These are phyloP conservation scores for Benthosema pterotum DNA, from an alignment of 2,797 vertebrate species.

Conservation along the genomic window DNA sequence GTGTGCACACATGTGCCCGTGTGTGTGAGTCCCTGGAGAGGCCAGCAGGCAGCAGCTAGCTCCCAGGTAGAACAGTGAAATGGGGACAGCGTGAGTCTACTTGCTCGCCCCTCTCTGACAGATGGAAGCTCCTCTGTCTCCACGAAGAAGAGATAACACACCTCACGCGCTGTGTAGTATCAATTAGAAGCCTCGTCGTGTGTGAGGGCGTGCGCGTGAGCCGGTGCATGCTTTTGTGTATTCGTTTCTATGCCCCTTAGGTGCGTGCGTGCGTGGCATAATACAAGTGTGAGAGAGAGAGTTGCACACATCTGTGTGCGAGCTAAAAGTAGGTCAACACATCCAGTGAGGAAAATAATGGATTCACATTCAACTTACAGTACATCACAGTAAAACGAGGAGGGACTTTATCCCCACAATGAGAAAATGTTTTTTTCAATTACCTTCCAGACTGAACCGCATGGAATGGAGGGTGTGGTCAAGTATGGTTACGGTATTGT, in stretches of 20 bases:
- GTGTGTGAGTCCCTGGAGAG: slow-evolving; percentile 56
- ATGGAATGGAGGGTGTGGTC: background rate
- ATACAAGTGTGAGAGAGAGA: background rate
- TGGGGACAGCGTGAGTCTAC: slow-evolving; percentile 56
- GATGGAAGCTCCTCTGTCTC: slow-evolving; percentile 55
- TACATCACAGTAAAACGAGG: slow-evolving; percentile 61
- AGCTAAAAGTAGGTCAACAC: slow-evolving; percentile 75
- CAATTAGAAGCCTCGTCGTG: slow-evolving; percentile 26
- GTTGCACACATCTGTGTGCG: background rate
- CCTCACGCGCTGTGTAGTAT: slow-evolving; percentile 40
- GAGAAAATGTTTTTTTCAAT: slow-evolving; percentile 62
- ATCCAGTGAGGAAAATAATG: slow-evolving; percentile 73
- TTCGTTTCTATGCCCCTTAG: no score
- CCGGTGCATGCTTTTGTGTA: slow-evolving; percentile 2
- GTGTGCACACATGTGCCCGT: background rate
- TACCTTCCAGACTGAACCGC: slow-evolving; percentile 30
- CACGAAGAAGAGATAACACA: slow-evolving; percentile 42
- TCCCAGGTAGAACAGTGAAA: slow-evolving; percentile 55
- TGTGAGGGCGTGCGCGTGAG: slow-evolving; percentile 4
- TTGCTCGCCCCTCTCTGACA: slow-evolving; percentile 58
- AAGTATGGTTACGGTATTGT: no score
- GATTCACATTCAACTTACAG: slow-evolving; percentile 74
- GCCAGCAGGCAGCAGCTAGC: slow-evolving; percentile 46
- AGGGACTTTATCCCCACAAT: slow-evolving; percentile 36
- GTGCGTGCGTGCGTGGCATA: slow-evolving; percentile 2